Evolutionary conservation across 1,140 invertebrate genomes (phyloP), one percentile per base, ranked within the genome.

Genomic region (Ceratina calcarata): DNA sequence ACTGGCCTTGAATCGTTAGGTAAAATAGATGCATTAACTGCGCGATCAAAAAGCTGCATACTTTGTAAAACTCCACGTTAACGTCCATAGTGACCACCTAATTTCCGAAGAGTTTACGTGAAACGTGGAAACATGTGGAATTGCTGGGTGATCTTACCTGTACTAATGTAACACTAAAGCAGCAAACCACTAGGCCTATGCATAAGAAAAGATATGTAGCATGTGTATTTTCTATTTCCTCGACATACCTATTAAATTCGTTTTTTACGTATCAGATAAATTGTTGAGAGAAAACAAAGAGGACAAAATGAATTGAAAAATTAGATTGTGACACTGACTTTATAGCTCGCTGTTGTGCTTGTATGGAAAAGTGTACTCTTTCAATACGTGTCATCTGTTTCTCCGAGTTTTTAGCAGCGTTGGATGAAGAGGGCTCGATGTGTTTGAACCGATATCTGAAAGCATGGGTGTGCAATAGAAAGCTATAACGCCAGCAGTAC

Each of bases 381-480:
- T 32, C n/a, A 24, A 51, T 49, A 2, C 49, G 15, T 15, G 15
- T 32, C 51, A 15, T 12, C 13, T 4, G 13, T 13, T 22, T 8
- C 0, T 37, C 53, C 2, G 8, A 3, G 12, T 22, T 10, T 3
- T 24, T 71, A 15, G 0, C 1, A 15, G 0, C 1, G 16, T 8
- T 13, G 2, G 7, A 60, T 15, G 57, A 18, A n/a, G 15, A 1
- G 0, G 37, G 13, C 1, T 8, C 18, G 20, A 73, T 57, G 13
- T 62, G 6, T 64, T 73, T 61, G 22, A 73, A 64, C 0, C 71
- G 60, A 64, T 73, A 15, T 20, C 71, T 73, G 10, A 45, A 45
- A 45, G 7, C 10, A 10, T 45, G 27, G 27, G 4, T 32, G 27
- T 32, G 4, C 1, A 32, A 32, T 32, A 32, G 27, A 32, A 32